These are phyloP conservation scores for Pogonocichla stellata DNA, from an alignment of 2,113 vertebrate genomes.

Conservation along the genomic window DNA sequence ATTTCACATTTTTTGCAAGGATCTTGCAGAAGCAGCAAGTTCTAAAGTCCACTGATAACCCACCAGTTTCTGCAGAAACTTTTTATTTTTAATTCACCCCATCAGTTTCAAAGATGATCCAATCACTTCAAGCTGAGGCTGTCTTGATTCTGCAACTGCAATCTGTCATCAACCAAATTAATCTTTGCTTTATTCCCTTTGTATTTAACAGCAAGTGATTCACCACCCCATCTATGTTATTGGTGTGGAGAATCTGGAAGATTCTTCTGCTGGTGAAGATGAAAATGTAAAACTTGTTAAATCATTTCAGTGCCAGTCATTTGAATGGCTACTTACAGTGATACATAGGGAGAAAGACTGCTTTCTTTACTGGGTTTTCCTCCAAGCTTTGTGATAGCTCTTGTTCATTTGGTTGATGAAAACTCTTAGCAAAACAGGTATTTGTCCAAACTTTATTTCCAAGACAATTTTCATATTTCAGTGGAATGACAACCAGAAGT, in stretches of 20 bases:
- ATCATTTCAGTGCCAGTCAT: neutral
- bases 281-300: neutral
- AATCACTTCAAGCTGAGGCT: neutral
- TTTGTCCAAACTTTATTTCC: slow-evolving; percentile 2
- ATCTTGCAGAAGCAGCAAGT: neutral
- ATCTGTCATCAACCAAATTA: neutral
- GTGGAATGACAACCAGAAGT: neutral
- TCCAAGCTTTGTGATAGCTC: neutral
- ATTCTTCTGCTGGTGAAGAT: neutral
- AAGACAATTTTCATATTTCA: neutral
- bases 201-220: neutral
- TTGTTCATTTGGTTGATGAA: neutral
- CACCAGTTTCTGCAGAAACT: neutral
- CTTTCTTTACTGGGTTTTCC: neutral
- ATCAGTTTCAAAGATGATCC: neutral
- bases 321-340: neutral
- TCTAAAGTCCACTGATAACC: neutral
- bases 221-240: neutral
- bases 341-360: neutral
- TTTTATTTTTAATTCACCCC: neutral
- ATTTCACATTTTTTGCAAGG: neutral
- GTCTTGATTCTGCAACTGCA: neutral
- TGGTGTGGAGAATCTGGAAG: neutral
- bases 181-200: neutral
- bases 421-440: neutral